phyloP scores from a whole-genome alignment of 1,140 invertebrate species.

The Cotesia chilonis region DNA sequence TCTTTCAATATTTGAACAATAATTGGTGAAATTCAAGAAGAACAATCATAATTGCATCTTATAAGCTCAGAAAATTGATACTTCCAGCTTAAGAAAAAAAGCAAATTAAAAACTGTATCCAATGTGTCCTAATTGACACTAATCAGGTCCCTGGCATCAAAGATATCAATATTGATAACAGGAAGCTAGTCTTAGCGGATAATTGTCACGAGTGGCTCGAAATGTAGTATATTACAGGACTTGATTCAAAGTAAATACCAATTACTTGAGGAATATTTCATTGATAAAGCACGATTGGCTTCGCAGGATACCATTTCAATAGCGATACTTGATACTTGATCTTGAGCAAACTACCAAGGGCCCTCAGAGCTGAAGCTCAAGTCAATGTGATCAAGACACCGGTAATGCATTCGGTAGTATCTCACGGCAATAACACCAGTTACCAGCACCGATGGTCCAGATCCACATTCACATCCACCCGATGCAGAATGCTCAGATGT shows the following conservation, averaged over 20 bases:
- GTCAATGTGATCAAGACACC: slow-evolving; percentile 20
- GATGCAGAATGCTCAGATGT: too few relatives aligned
- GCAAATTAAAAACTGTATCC: too few relatives aligned
- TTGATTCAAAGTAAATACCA: slow-evolving; percentile 15
- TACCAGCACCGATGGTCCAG: too few relatives aligned
- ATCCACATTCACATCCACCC: too few relatives aligned
- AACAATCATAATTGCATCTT: too few relatives aligned
- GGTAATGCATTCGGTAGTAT: slow-evolving; percentile 15
- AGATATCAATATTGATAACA: not conserved
- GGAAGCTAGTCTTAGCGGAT: not conserved
- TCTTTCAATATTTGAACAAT: too few relatives aligned
- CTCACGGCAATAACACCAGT: too few relatives aligned
- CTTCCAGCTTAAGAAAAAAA: too few relatives aligned
- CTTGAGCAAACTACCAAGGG: slow-evolving; percentile 21
- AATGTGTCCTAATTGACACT: too few relatives aligned
- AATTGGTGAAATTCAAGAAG: too few relatives aligned
- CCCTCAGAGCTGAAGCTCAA: not conserved
- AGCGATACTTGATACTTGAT: slow-evolving; percentile 13
- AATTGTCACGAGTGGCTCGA: not conserved
- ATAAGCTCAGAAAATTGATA: too few relatives aligned
- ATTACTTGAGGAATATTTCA: slow-evolving; percentile 7
- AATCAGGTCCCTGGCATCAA: too few relatives aligned
- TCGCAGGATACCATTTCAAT: slow-evolving; percentile 11
- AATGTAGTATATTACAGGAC: not conserved
- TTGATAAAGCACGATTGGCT: slow-evolving; percentile 15